A percentile compares a stretch with the other conserved stretches of the same genome.
phyloP scores from a whole-genome alignment of 2,113 vertebrate genomes.

The Micromys minutus region DNA sequence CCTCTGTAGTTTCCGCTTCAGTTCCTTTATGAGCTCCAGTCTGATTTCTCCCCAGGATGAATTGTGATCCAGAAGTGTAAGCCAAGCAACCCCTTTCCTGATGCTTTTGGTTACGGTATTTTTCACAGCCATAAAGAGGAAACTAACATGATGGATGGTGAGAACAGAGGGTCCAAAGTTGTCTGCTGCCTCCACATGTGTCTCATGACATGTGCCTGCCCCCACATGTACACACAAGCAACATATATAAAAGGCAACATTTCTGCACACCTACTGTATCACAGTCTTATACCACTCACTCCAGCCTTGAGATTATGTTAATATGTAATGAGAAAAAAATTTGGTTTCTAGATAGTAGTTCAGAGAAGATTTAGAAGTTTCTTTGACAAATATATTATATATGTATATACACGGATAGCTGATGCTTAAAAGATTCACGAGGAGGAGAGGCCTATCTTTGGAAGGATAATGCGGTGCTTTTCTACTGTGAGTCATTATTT shows the following conservation, averaged over 20 bases:
- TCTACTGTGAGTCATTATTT: background rate
- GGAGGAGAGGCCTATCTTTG: background rate
- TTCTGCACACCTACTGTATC: background rate
- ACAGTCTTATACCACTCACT: background rate
- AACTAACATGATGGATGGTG: background rate
- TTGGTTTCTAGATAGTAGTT: background rate
- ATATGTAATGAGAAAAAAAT: background rate
- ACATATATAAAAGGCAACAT: background rate
- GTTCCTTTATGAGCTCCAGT: background rate
- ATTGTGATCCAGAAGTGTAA: background rate
- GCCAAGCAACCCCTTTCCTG: background rate
- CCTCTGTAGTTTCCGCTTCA: background rate
- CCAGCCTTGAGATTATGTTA: background rate
- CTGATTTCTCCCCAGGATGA: background rate
- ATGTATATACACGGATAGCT: background rate
- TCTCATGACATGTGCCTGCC: too few relatives aligned
- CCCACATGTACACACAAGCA: background rate
- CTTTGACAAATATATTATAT: slow-evolving; percentile 14
- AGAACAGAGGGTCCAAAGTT: background rate
- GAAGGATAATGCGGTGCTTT: background rate
- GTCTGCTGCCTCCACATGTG: background rate
- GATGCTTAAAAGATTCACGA: background rate
- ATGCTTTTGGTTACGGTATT: background rate
- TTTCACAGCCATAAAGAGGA: background rate
- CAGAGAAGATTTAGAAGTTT: background rate